Evolutionary conservation across 2,888 invertebrate species (phyloP).

Genomic region (Torymus auratus): DNA sequence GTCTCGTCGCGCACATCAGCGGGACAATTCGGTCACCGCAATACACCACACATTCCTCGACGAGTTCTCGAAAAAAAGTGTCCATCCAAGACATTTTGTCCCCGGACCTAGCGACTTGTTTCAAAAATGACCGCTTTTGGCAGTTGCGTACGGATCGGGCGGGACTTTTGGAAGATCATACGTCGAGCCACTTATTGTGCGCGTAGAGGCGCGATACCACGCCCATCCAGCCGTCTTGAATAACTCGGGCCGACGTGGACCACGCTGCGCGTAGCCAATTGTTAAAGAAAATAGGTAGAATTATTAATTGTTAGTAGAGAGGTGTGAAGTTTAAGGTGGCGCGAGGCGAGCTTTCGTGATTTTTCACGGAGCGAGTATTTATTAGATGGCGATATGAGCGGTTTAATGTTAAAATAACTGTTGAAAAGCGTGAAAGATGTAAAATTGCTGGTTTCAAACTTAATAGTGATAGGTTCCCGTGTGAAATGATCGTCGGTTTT

Average conservation of each 20-base stretch:
- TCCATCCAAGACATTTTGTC: constrained; percentile 63
- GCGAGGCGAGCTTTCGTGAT: constrained; percentile 33
- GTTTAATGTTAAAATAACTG: constrained; percentile 8
- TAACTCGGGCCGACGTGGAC: neutral
- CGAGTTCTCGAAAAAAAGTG: constrained; percentile 56
- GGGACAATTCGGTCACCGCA: neutral
- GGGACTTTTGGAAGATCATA: constrained; percentile 59
- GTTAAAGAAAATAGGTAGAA: constrained; percentile 36
- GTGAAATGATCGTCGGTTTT: constrained; percentile 38
- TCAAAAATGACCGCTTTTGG: constrained; percentile 75
- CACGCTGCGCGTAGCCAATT: constrained; percentile 22
- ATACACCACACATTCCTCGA: neutral
- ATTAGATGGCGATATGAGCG: neutral
- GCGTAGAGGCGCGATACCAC: neutral
- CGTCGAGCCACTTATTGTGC: neutral
- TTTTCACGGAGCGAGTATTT: constrained; percentile 22
- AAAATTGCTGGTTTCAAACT: constrained; percentile 30
- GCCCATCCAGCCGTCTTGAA: neutral
- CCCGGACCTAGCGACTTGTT: constrained; percentile 69
- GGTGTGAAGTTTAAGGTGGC: constrained; percentile 35
- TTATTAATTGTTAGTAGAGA: constrained; percentile 43
- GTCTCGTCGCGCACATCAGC: neutral
- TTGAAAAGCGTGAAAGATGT: constrained; percentile 23
- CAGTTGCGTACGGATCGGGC: constrained; percentile 70
- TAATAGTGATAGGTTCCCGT: constrained; percentile 17